These are phyloP conservation scores for Unio pictorum DNA, from an alignment of 2,888 invertebrate species.

Conservation along the genomic window DNA sequence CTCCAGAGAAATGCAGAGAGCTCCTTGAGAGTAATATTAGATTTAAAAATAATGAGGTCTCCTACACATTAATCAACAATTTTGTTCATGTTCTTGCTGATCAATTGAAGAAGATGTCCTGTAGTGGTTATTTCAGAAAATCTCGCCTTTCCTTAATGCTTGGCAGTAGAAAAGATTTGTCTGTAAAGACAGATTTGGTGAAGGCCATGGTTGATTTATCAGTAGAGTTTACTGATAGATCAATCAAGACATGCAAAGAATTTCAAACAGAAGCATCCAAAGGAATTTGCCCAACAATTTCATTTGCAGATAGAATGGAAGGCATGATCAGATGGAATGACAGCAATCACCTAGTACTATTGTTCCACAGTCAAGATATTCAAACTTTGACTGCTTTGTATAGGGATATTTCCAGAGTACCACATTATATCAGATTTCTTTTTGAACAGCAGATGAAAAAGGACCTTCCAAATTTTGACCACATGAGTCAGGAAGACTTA, in stretches of 20 bases:
- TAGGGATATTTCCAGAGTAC: constrained; percentile 28
- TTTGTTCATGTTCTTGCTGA: constrained; percentile 47
- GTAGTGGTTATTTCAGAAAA: constrained; percentile 39
- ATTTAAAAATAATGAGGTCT: constrained; percentile 12
- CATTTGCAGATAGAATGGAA: constrained; percentile 18
- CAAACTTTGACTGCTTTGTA: constrained; percentile 46
- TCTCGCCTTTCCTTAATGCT: background rate
- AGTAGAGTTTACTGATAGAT: constrained; percentile 27
- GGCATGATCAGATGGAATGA: constrained; percentile 52
- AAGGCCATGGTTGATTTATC: constrained; percentile 27
- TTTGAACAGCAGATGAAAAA: too few relatives aligned
- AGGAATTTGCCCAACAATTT: too few relatives aligned
- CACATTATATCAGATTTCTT: too few relatives aligned
- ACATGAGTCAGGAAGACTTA: constrained; percentile 21
- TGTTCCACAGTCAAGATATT: constrained; percentile 45
- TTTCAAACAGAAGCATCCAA: constrained; percentile 9
- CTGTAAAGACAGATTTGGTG: constrained; percentile 18
- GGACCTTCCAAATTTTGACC: constrained; percentile 20
- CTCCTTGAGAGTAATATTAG: constrained; percentile 28
- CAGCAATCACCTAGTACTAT: constrained; percentile 43
- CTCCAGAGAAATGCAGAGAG: constrained; percentile 14
- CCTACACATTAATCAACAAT: constrained; percentile 36
- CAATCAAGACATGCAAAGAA: constrained; percentile 17
- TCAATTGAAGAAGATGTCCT: constrained; percentile 48
- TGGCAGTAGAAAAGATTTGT: constrained; percentile 14